Percentiles rank a stretch among this genome's conserved stretches.
Evolutionary conservation across 2,888 invertebrate genomes (phyloP).

Genomic region (Lumbricus terrestris): DNA sequence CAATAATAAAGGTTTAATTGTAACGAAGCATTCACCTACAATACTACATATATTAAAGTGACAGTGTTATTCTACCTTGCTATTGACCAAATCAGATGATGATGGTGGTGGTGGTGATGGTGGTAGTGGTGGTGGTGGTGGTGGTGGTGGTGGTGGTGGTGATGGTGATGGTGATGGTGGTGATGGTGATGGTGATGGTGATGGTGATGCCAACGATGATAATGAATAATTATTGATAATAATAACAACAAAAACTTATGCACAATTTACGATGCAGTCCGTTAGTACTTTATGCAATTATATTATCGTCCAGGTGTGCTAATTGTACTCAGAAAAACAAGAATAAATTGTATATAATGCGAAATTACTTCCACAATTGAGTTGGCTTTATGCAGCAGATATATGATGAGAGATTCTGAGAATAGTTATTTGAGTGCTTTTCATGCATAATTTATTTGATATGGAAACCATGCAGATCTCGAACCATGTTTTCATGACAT

Average conservation of each 20-base stretch:
- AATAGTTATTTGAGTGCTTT: too few species aligned
- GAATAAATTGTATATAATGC: too few species aligned
- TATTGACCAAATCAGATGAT: background rate
- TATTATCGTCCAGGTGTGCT: too few species aligned
- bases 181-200: background rate
- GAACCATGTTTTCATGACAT: background rate
- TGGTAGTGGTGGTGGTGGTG: too few species aligned
- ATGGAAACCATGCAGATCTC: background rate
- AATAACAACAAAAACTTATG: background rate
- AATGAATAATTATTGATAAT: background rate
- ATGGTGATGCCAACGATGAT: background rate
- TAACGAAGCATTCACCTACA: background rate
- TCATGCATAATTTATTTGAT: background rate
- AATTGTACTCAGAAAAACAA: too few species aligned
- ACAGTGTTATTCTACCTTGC: background rate
- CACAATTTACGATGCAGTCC: background rate
- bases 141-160: too few species aligned
- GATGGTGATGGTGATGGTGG: background rate
- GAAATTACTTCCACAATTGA: too few species aligned
- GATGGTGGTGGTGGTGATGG: background rate
- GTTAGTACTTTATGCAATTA: too few species aligned
- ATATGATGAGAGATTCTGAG: too few species aligned
- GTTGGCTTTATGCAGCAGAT: too few species aligned
- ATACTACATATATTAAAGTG: background rate
- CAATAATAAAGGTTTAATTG: background rate